phyloP scores from a whole-genome alignment of 2,888 invertebrate genomes.

The Dynastes hyllus region DNA sequence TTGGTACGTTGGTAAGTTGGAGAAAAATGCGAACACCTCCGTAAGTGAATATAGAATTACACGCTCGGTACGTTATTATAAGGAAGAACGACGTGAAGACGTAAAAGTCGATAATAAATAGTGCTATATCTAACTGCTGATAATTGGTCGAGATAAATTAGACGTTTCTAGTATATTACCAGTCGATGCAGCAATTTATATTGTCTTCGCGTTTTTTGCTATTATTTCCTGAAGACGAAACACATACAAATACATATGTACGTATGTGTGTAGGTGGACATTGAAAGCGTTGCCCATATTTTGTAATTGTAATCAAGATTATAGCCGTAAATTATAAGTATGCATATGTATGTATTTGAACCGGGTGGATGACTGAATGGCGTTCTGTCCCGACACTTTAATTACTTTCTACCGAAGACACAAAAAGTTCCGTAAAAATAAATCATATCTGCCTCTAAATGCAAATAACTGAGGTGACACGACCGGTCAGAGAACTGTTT shows the following conservation, averaged over 20 bases:
- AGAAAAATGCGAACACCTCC: constrained; percentile 26
- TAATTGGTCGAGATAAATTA: constrained; percentile 69
- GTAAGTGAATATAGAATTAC: constrained; percentile 43
- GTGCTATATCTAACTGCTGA: constrained; percentile 58
- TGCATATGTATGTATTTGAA: constrained; percentile 50
- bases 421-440: constrained; percentile 28
- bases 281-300: constrained; percentile 69
- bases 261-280: constrained; percentile 66
- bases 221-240: constrained; percentile 68
- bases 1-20: not conserved
- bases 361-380: constrained; percentile 50
- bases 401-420: constrained; percentile 41
- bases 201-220: constrained; percentile 69
- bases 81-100: constrained; percentile 33
- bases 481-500: constrained; percentile 58
- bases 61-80: constrained; percentile 35
- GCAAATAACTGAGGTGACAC: constrained; percentile 34
- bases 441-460: constrained; percentile 17
- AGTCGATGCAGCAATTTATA: constrained; percentile 67
- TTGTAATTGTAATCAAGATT: constrained; percentile 71
- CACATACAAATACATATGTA: constrained; percentile 1
- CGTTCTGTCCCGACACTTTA: constrained; percentile 49
- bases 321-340: constrained; percentile 66
- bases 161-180: constrained; percentile 67
- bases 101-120: constrained; percentile 55